Conservation (phyloP, 2,113 vertebrate genomes). For the Rutilus rutilus region DNA sequence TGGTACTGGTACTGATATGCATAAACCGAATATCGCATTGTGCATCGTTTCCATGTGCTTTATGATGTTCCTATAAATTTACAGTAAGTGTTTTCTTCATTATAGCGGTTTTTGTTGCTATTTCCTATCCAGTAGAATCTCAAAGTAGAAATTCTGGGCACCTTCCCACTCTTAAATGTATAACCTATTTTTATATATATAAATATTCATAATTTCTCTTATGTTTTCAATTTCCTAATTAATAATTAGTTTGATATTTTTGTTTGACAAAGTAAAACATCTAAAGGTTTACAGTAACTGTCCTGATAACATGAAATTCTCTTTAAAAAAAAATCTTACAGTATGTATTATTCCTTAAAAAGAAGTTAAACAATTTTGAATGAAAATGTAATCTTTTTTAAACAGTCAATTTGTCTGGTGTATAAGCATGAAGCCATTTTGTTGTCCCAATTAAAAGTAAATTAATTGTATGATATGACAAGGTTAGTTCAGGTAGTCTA, state of each 20-base stretch:
- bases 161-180: not conserved
- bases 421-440: not conserved
- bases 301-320: not conserved
- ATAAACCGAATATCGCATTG: not conserved
- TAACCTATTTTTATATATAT: not conserved
- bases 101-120: not conserved
- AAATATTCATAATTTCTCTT: not conserved
- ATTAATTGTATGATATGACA: not conserved
- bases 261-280: not conserved
- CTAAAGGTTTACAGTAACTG: too few relatives aligned
- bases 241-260: not conserved
- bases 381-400: too few relatives aligned
- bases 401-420: too few relatives aligned
- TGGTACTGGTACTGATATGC: not conserved
- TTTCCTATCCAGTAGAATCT: not conserved
- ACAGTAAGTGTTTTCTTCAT: conserved; percentile 17
- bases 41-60: not conserved
- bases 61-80: not conserved
- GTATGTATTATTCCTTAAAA: not conserved
- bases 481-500: not conserved
- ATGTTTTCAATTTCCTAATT: not conserved
- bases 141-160: not conserved
- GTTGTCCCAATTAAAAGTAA: not conserved
- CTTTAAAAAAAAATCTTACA: too few relatives aligned
- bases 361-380: not conserved